phyloP scores from a whole-genome alignment of 2,113 vertebrate species.

The Pipra filicauda region DNA sequence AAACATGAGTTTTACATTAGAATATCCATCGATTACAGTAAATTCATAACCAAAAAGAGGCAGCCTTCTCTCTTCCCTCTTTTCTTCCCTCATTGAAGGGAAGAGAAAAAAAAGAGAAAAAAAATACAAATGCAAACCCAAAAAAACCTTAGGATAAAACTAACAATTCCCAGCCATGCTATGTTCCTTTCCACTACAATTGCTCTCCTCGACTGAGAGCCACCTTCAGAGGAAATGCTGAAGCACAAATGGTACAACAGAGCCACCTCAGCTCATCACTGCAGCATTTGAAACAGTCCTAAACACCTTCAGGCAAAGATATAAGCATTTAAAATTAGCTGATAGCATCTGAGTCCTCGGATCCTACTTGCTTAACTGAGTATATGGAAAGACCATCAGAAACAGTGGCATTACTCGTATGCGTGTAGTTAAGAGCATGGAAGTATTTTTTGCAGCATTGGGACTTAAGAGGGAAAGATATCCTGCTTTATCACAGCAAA shows the following conservation, averaged over 20 bases:
- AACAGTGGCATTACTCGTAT: neutral
- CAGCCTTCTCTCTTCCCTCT: neutral
- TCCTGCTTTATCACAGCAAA: neutral
- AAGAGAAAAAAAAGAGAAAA: no score
- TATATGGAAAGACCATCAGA: rapidly evolving
- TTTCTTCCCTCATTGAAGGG: neutral
- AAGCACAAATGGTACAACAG: neutral
- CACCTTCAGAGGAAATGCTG: neutral
- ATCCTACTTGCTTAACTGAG: neutral
- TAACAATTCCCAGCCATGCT: neutral
- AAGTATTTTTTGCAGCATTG: neutral
- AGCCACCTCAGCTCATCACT: neutral
- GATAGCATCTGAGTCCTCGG: neutral
- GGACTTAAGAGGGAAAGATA: neutral
- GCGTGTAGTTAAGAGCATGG: neutral
- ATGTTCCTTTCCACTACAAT: neutral
- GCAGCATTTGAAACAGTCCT: neutral
- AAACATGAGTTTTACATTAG: neutral
- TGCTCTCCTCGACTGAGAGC: neutral
- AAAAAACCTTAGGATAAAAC: neutral
- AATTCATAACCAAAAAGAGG: neutral
- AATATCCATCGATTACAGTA: neutral
- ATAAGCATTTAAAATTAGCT: neutral
- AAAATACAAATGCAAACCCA: neutral
- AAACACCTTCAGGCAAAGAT: neutral